Evolutionary conservation across 1,140 invertebrate species (phyloP), one percentile per base, ranked within the genome.

Genomic region (Nebria ingens): DNA sequence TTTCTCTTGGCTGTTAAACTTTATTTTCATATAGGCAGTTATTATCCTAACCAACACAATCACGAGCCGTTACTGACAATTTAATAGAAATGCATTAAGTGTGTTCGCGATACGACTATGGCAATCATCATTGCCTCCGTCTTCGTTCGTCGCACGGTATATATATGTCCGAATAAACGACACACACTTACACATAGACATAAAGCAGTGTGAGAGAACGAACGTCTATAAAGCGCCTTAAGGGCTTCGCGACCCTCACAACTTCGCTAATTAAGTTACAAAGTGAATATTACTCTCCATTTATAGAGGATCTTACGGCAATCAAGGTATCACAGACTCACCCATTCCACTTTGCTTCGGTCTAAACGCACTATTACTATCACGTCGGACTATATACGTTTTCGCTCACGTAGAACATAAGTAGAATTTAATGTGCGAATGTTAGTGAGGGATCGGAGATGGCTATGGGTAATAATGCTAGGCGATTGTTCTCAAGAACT

Each of bases 261-360:
- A 45, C 15, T 45, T 45, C 40, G 17, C 40, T 45, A 45, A 45
- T 45, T 45, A 45, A 45, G 40, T 45, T 45, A 45, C 40, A 45
- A 45, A 45, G 40, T 45, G 40, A 45, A 45, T 45, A 45, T 45
- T 45, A 45, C 40, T 45, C 40, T 45, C 40, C 40, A 45, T 45
- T 45, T 45, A 45, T 45, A 45, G 40, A 45, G 40, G 40, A 45
- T 45, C 40, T 45, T 45, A 45, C 40, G 40, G 40, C 40, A 45
- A 45, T 45, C 40, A 45, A 45, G 40, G 40, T 45, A 45, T 45
- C 40, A 6, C 40, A 4, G 15, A 4, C 6, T 17, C 40, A 45
- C 40, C 9, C 6, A 3, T 45, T n/a, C n/a, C n/a, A n/a, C n/a
- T n/a, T n/a, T n/a, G n/a, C n/a, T n/a, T n/a, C n/a, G n/a, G n/a